Percentiles rank a stretch among this genome's conserved stretches.
These are phyloP conservation scores for Rhinatrema bivittatum DNA, from an alignment of 2,797 vertebrate genomes.

Conservation along the genomic window DNA sequence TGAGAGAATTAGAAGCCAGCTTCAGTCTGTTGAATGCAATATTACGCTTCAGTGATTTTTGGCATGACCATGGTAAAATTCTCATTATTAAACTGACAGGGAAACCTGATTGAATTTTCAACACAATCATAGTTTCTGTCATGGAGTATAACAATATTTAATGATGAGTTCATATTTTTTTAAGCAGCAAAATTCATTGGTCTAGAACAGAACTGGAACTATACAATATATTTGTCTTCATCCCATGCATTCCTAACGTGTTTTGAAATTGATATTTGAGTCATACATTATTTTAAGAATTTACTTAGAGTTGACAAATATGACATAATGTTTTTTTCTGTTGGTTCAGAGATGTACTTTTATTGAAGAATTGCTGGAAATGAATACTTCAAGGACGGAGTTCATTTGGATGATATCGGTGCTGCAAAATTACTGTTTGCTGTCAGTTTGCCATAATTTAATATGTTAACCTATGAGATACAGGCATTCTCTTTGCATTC, in stretches of 20 bases:
- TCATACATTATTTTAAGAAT: no score
- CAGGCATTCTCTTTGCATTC: no score
- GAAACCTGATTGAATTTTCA: conserved; percentile 47
- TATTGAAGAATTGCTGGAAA: no score
- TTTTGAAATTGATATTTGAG: neutral
- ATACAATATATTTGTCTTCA: no score
- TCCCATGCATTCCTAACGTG: neutral
- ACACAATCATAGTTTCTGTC: conserved; percentile 32
- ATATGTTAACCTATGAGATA: no score
- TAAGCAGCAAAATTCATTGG: conserved; percentile 19
- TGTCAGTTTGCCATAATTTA: no score
- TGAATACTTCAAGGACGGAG: no score
- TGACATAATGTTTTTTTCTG: no score
- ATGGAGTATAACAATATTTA: conserved; percentile 38
- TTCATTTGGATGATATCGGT: no score
- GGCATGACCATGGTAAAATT: conserved; percentile 44
- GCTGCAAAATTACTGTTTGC: no score
- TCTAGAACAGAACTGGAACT: conserved; percentile 18
- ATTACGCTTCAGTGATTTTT: conserved; percentile 38
- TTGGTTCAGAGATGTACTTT: no score
- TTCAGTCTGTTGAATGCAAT: conserved; percentile 41
- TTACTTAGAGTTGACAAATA: no score
- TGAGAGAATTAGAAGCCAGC: conserved; percentile 24
- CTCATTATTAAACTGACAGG: conserved; percentile 34
- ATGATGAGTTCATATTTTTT: conserved; percentile 42